Evolutionary conservation across 2,113 vertebrate genomes (phyloP).

Genomic region (Sinocyclocheilus maitianheensis): DNA sequence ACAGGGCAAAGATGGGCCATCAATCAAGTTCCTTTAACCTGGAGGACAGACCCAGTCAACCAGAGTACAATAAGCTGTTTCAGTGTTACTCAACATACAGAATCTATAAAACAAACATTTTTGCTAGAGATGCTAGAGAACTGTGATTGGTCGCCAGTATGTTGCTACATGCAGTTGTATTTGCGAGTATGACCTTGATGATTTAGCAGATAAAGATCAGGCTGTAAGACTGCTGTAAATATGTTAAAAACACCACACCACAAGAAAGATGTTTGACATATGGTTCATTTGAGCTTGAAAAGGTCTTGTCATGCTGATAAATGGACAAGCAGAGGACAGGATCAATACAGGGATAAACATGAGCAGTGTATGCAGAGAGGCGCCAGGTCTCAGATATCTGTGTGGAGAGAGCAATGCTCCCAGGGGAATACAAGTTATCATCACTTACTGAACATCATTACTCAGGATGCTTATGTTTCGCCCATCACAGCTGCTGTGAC

Average conservation of each 20-base stretch:
- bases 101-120: not conserved
- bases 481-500: not conserved
- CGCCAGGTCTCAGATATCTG: conserved; percentile 30
- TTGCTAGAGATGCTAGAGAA: not conserved
- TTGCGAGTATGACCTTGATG: not conserved
- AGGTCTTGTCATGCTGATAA: conserved; percentile 10
- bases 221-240: not conserved
- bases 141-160: not conserved
- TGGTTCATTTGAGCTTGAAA: conserved; percentile 1
- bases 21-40: conserved; percentile 5
- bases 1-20: conserved; percentile 10
- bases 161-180: not conserved
- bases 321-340: conserved; percentile 31
- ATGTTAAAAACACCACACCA: conserved; percentile 23
- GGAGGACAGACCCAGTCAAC: not conserved
- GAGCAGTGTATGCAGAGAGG: conserved; percentile 13
- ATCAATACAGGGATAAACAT: conserved; percentile 37
- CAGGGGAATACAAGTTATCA: conserved; percentile 1
- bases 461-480: conserved; percentile 6
- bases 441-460: conserved; percentile 20
- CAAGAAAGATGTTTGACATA: conserved; percentile 1
- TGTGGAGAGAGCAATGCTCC: not conserved
- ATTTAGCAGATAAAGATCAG: not conserved
- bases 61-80: not conserved
- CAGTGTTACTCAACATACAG: not conserved